Conservation (phyloP, 2,888 invertebrate species). For the Antheraea assamensis region DNA sequence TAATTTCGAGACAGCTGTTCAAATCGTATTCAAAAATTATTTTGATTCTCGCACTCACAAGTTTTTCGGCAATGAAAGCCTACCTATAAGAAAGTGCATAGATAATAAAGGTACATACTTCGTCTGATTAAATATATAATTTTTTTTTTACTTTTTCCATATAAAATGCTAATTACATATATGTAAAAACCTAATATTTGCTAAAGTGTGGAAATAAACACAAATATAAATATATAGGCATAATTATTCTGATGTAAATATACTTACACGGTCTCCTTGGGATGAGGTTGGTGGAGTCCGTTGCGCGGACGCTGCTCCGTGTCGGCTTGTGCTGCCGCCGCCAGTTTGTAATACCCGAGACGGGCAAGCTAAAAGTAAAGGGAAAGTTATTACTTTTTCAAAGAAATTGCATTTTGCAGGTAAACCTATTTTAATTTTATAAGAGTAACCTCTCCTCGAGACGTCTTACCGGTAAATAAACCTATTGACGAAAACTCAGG, state of each 20-base stretch:
- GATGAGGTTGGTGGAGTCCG: constrained; percentile 66
- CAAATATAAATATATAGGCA: not conserved
- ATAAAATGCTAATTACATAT: too few relatives aligned
- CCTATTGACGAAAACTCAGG: not conserved
- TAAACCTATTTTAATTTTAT: constrained; percentile 1
- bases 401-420: not conserved
- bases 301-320: constrained; percentile 71
- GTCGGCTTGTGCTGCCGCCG: constrained; percentile 71
- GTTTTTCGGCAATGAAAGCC: too few relatives aligned
- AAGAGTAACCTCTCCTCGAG: not conserved
- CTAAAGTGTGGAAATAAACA: too few relatives aligned
- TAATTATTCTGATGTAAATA: not conserved
- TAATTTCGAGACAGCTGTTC: too few relatives aligned
- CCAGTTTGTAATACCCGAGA: constrained; percentile 85
- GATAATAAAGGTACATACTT: too few relatives aligned
- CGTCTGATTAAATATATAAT: too few relatives aligned
- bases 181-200: too few relatives aligned
- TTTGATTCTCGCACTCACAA: too few relatives aligned
- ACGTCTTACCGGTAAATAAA: constrained; percentile 6
- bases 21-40: too few relatives aligned
- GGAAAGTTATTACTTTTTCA: constrained; percentile 22
- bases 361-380: constrained; percentile 81
- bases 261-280: constrained; percentile 68
- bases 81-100: too few relatives aligned
- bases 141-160: too few relatives aligned